Conservation (phyloP, 2,888 invertebrate species). For the Himalopsyche tibetana region DNA sequence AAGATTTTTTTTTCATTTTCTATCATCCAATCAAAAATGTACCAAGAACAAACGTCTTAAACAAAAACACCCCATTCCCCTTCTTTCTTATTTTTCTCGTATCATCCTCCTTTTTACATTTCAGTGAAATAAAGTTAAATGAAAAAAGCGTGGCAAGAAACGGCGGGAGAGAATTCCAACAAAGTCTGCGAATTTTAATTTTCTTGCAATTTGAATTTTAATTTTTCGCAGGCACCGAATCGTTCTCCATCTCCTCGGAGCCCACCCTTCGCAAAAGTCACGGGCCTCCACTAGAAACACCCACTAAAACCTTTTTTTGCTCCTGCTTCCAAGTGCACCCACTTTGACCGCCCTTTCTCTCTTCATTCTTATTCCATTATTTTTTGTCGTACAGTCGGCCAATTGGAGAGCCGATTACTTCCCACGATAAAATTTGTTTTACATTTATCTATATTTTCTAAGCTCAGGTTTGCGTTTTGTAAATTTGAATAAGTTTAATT, state of each 20-base stretch:
- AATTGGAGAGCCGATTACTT: conserved; percentile 14
- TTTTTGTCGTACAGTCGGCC: conserved; percentile 61
- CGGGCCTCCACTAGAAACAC: conserved; percentile 22
- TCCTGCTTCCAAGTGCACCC: conserved; percentile 44
- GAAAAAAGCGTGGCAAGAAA: conserved; percentile 59
- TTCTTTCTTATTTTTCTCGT: conserved; percentile 20
- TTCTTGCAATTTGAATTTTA: conserved; percentile 78
- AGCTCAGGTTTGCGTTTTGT: too few relatives aligned
- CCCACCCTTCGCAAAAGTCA: conserved; percentile 17
- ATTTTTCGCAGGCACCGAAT: conserved; percentile 72
- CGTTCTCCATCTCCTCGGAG: conserved; percentile 52
- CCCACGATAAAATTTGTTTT: too few relatives aligned
- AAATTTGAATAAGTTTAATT: too few relatives aligned
- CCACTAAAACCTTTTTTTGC: conserved; percentile 39
- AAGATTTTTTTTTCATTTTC: background rate
- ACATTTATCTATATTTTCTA: too few relatives aligned
- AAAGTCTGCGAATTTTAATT: conserved; percentile 76
- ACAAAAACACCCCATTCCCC: background rate
- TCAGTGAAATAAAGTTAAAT: conserved; percentile 63
- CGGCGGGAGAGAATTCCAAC: conserved; percentile 53
- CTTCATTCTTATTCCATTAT: conserved; percentile 65
- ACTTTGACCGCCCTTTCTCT: conserved; percentile 59
- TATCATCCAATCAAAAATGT: background rate
- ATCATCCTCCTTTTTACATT: conserved; percentile 26
- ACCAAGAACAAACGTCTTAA: background rate